Base-by-base conservation (phyloP, 2,797 vertebrate genomes). In the Catostomus latipinnis region DNA sequence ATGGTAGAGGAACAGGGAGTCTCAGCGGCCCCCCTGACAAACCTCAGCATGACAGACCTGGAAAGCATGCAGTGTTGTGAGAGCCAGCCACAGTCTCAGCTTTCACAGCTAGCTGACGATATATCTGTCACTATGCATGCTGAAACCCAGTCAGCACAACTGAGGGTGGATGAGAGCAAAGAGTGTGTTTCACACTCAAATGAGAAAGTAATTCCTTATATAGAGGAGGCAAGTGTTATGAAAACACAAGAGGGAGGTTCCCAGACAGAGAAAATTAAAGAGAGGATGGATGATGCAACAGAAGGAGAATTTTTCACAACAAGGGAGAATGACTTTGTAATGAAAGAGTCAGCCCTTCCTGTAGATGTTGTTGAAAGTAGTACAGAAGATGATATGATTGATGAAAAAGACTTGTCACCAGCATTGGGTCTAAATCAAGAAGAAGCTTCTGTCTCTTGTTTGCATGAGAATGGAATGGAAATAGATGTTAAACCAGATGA, bases 191-290 rank as follows among this genome's bases (percentile, higher is more conserved):
- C 56, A 34, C 54, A 76, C 50, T 71, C 65, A 73, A 78, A 76
- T 12, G 58, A 84, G 6, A 65, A 9, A 50, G n/a, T 0, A 6
- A 71, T 60, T 52, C 67, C 43, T 12, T 54, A 9, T 45, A 43
- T 78, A 45, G 62, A 83, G 71, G 6, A 90, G 82, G 90, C 89
- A 90, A 54, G 5, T 62, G 86, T 90, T 88, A 84, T 87, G 80
- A 88, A 90, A 88, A 82, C 52, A 13, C 76, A 77, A 61, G 81
- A 84, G 34, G 63, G 80, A 6, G 62, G 6, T 66, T 71, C 49
- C 10, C 65, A 69, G 82, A 84, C 71, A 83, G 85, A 88, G 18
- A 72, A 11, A 57, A 87, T 71, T 81, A 68, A 81, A 73, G 86
- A 88, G 56, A 34, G 34, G 34, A 83, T 83, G 5, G 83, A 91